These are phyloP conservation scores for Burhinus oedicnemus DNA, from an alignment of 2,113 vertebrate species.

Conservation along the genomic window DNA sequence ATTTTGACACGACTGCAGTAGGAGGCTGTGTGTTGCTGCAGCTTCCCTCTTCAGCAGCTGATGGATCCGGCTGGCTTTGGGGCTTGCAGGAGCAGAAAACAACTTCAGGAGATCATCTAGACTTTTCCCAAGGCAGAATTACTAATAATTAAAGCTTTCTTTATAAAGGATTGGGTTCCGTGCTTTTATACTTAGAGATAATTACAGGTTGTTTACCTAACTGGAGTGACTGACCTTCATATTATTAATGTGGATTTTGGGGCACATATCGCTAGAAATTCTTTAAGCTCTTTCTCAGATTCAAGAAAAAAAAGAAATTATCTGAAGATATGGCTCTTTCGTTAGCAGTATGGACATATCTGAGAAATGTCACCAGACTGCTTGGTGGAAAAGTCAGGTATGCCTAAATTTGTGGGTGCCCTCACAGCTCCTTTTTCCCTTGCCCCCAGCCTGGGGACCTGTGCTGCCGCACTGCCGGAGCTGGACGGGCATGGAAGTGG, in stretches of 20 bases:
- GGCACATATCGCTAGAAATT: not conserved
- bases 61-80: not conserved
- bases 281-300: not conserved
- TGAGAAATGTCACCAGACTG: not conserved
- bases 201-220: not conserved
- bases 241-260: not conserved
- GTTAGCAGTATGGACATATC: not conserved
- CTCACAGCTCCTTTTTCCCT: not conserved
- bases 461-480: rapidly evolving
- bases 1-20: rapidly evolving
- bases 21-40: not conserved
- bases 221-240: not conserved
- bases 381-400: not conserved
- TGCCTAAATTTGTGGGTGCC: not conserved
- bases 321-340: not conserved
- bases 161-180: not conserved
- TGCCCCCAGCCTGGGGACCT: too few species aligned
- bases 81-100: not conserved
- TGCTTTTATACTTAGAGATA: not conserved
- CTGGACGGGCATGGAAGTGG: too few species aligned
- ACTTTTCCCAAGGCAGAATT: not conserved
- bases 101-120: not conserved
- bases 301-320: not conserved
- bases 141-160: not conserved
- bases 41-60: not conserved